Evolutionary conservation across 1,140 invertebrate genomes (phyloP), one percentile per base, ranked within the genome.

Genomic region (Lanistes nyassanus): DNA sequence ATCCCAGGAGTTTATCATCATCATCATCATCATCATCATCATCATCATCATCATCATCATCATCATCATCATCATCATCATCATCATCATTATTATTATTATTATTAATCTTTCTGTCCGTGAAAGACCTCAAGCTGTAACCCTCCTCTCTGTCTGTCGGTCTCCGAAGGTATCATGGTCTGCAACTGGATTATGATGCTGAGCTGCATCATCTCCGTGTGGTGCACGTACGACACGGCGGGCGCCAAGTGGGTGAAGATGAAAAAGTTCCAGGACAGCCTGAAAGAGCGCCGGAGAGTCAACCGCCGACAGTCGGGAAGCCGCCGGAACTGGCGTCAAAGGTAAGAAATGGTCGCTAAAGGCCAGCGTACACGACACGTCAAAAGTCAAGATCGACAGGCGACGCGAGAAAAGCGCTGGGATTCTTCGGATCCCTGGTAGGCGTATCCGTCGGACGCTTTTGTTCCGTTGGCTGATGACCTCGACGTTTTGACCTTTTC

Each of bases 171-270:
- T 80, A 91, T 96, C 81, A 93, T 96, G 76, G 92, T 96, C 79
- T 94, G 93, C 86, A 95, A 95, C 84, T 95, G 94, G 92, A 92
- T 92, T 71, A 92, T 96, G 67, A 86, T 96, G 76, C 90, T 94
- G 53, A 92, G 92, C 34, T 92, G 95, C 29, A 81, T 95, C 39
- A 92, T 95, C 69, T 95, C 94, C 0, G 92, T 94, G 2, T 96
- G 95, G 95, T 97, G 95, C 87, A 94, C 94, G 23, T 97, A 95
- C 87, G 95, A 97, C 88, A 91, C 94, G 0, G 95, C 95, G 6
- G 95, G 95, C 16, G 90, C 94, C 36, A 95, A 94, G n/a, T 97
- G 95, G 95, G 95, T 97, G 0, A 96, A 96, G 90, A 96, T 97
- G 94, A 96, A 96, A 88, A 92, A 94, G 79, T 97, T 95, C 87